Percentiles rank a stretch among this genome's conserved stretches.
These are phyloP conservation scores for Oriolus oriolus DNA, from an alignment of 2,113 vertebrate species.

Conservation along the genomic window DNA sequence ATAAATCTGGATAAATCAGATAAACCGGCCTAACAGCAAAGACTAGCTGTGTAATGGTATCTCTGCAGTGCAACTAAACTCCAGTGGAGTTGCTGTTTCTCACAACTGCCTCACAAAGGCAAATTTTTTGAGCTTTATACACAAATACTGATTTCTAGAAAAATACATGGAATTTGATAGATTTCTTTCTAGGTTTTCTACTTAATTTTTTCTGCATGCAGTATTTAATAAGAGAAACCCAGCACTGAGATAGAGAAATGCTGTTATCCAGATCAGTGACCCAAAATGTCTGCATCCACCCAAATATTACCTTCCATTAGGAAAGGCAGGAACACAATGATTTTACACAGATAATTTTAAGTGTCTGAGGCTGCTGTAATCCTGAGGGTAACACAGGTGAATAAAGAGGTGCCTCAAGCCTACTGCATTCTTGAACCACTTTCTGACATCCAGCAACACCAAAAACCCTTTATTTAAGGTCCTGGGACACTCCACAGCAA, in stretches of 20 bases:
- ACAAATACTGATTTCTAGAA: background rate
- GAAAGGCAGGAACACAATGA: background rate
- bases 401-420: background rate
- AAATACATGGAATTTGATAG: background rate
- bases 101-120: background rate
- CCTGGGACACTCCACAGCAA: background rate
- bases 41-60: background rate
- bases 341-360: background rate
- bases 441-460: background rate
- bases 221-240: background rate
- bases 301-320: background rate
- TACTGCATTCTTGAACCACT: background rate
- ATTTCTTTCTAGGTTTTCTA: background rate
- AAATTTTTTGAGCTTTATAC: background rate
- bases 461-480: background rate
- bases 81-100: background rate
- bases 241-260: background rate
- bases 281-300: background rate
- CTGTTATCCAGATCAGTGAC: background rate
- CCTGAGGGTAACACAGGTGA: background rate
- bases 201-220: background rate
- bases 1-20: background rate
- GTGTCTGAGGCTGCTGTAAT: background rate
- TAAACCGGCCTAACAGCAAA: background rate
- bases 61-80: background rate